Conservation (phyloP, 1,140 invertebrate species). For the Euura saliciscinereae region DNA sequence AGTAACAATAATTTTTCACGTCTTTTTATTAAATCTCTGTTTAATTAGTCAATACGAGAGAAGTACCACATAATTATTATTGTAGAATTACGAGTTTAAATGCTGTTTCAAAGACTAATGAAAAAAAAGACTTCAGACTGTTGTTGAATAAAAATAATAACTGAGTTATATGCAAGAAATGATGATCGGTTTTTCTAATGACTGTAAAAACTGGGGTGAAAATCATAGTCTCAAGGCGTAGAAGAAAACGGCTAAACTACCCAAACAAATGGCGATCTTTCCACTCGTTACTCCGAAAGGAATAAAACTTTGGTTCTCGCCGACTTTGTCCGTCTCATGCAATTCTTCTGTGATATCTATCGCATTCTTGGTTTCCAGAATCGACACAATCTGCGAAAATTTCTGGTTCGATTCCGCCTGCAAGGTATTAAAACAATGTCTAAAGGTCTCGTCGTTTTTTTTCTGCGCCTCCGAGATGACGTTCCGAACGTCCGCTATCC, state of each 20-base stretch:
- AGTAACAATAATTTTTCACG: too few relatives aligned
- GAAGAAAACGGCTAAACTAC: slow-evolving; percentile 19
- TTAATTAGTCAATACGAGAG: too few relatives aligned
- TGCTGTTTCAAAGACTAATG: too few relatives aligned
- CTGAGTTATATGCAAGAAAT: too few relatives aligned
- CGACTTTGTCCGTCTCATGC: slow-evolving; percentile 17
- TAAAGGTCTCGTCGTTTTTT: slow-evolving; percentile 39
- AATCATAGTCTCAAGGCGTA: slow-evolving; percentile 20
- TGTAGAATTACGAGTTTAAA: too few relatives aligned
- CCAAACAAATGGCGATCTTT: slow-evolving; percentile 25
- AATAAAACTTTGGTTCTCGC: slow-evolving; percentile 1
- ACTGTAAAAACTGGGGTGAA: too few relatives aligned
- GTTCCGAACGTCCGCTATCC: slow-evolving; percentile 41
- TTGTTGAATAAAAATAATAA: too few relatives aligned
- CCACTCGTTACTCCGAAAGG: neutral
- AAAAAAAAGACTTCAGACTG: too few relatives aligned
- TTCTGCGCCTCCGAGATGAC: slow-evolving; percentile 36
- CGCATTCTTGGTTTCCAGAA: neutral
- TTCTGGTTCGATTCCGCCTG: slow-evolving; percentile 31
- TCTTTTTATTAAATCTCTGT: too few relatives aligned
- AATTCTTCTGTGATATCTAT: slow-evolving; percentile 2
- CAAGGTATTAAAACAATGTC: slow-evolving; percentile 30
- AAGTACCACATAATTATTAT: too few relatives aligned
- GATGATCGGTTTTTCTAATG: too few relatives aligned
- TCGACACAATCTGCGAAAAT: slow-evolving; percentile 12